Conservation (phyloP, 1,140 invertebrate genomes). For the Caenorhabditis tropicalis region DNA sequence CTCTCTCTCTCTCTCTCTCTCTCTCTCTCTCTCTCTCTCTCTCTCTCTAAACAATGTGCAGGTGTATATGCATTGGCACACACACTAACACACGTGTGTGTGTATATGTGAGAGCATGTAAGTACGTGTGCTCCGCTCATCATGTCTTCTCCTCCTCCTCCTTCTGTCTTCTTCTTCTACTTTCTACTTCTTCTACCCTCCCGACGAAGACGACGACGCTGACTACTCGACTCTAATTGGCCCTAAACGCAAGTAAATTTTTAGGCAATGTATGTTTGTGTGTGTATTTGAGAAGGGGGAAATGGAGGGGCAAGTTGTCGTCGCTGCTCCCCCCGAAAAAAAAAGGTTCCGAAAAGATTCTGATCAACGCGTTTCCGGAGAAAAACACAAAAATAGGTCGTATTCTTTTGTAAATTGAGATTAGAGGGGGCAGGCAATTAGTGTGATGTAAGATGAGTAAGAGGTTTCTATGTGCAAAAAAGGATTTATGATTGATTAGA, state of each 20-base stretch:
- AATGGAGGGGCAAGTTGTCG: not conserved
- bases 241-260: constrained; percentile 45
- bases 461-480: no score
- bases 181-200: not conserved
- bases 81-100: not conserved
- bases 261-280: constrained; percentile 36
- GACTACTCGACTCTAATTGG: constrained; percentile 43
- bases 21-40: no score
- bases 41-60: constrained; percentile 1
- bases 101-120: not conserved
- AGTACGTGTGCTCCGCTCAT: constrained; percentile 36
- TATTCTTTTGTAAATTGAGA: no score
- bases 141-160: constrained; percentile 23
- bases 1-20: no score
- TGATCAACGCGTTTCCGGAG: no score
- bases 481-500: no score
- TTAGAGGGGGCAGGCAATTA: no score
- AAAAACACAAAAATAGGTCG: no score
- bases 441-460: no score
- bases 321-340: no score
- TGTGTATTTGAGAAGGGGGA: not conserved
- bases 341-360: constrained; percentile 1
- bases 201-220: not conserved
- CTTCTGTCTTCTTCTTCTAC: constrained; percentile 2
- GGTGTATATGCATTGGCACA: not conserved